Evolutionary conservation across 2,888 invertebrate species (phyloP), one percentile per base, ranked within the genome.

Genomic region (Sussaba pulchella): DNA sequence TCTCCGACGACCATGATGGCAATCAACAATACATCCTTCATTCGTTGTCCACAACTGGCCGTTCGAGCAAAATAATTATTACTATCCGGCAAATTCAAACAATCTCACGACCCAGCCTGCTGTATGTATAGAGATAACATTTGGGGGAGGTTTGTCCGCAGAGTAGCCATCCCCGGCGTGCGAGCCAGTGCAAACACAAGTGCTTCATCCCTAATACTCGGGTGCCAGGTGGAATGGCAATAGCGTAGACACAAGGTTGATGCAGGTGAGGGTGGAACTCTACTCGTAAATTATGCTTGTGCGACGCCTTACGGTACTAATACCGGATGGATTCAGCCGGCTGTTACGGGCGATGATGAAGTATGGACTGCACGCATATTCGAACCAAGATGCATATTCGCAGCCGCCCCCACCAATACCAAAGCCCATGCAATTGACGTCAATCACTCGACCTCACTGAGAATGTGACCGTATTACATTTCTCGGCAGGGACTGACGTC

Each of bases 41-140:
- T 43, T 19, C 24, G 8, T 10, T 5, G 24, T n/a, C 26, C 17
- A 31, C 10, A 31, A 31, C 31, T 31, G 31, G 6, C n/a, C 31
- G 45, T 66, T 66, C 66, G 73, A 75, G 77, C 80, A 81, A 82
- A 86, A 85, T 87, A 86, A 88, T 89, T 88, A 88, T 88, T 86
- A 84, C 88, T 83, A 86, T 86, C 87, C 84, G 83, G 82, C 78
- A 83, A 87, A 87, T 84, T 86, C 85, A 87, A 87, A 86, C 83
- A 85, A 79, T 76, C 73, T 64, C 59, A 64, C 54, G 57, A 50
- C 69, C 45, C 39, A n/a, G 47, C 21, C 9, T 24, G n/a, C 9
- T 61, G 72, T 54, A 64, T 76, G 66, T 66, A 73, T 84, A 81
- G 26, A 69, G 64, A 78, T 84, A 80, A 36, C 70, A 70, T 75